Percentiles rank a stretch among this genome's conserved stretches.
Conservation (phyloP, 2,888 invertebrate genomes). For the Alloscopus bannaensis region DNA sequence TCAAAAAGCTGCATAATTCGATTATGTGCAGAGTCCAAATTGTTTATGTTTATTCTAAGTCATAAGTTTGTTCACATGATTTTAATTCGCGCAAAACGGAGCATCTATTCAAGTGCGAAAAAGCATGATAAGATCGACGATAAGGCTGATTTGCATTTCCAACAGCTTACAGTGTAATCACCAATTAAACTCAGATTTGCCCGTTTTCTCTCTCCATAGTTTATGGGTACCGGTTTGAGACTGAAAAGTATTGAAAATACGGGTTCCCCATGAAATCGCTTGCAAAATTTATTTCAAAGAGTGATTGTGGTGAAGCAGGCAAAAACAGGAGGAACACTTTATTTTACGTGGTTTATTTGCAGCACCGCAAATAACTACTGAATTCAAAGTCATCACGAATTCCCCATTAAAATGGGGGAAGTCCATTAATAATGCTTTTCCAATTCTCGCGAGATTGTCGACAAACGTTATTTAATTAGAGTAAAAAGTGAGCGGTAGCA, state of each 20-base stretch:
- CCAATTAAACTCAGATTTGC: slow-evolving; percentile 51
- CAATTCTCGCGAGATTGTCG: too few species aligned
- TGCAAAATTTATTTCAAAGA: too few species aligned
- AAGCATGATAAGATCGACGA: slow-evolving; percentile 6
- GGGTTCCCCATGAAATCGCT: too few species aligned
- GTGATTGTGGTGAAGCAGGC: too few species aligned
- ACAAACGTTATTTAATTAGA: too few species aligned
- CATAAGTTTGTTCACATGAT: background rate
- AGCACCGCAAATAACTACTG: background rate
- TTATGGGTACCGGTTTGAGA: slow-evolving; percentile 63
- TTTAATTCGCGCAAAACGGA: background rate
- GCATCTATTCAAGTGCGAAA: background rate
- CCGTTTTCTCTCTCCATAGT: slow-evolving; percentile 24
- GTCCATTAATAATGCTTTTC: slow-evolving; percentile 33
- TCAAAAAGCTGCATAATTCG: background rate
- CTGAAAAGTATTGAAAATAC: background rate
- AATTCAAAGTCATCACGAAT: slow-evolving; percentile 58
- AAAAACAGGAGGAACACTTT: too few species aligned
- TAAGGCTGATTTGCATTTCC: slow-evolving; percentile 37
- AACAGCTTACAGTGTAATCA: slow-evolving; percentile 41
- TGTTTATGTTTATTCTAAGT: slow-evolving; percentile 30
- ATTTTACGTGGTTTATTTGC: slow-evolving; percentile 30
- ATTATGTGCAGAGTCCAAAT: background rate
- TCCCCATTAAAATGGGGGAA: slow-evolving; percentile 46
- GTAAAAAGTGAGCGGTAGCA: too few species aligned